Conservation (phyloP, 2,113 vertebrate genomes). For the Atherinomorus stipes region DNA sequence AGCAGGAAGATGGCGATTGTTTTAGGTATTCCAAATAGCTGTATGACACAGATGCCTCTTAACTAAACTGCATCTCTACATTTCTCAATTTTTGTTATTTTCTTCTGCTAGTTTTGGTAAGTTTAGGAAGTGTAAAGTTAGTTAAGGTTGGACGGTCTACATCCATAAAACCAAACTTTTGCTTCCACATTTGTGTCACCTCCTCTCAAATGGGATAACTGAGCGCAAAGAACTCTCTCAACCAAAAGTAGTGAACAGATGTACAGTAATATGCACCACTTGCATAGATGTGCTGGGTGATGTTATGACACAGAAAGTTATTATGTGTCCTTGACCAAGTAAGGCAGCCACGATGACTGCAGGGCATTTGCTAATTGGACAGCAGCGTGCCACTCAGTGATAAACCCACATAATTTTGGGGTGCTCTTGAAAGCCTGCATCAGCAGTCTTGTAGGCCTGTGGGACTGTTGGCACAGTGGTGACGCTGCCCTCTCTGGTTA, state of each 20-base stretch:
- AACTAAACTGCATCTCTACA: neutral
- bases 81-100: neutral
- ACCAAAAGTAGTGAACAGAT: neutral
- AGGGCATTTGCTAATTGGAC: slow-evolving; percentile 48
- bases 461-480: slow-evolving; percentile 43
- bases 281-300: neutral
- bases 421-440: slow-evolving; percentile 37
- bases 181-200: neutral
- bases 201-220: neutral
- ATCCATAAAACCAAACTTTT: neutral
- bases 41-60: neutral
- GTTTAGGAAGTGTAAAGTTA: neutral
- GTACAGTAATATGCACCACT: neutral
- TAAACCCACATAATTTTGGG: neutral
- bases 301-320: neutral
- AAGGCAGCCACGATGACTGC: slow-evolving; percentile 10
- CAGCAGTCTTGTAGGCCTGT: slow-evolving; percentile 43
- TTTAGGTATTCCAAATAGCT: slow-evolving; percentile 2
- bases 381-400: slow-evolving; percentile 17
- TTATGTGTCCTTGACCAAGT: slow-evolving; percentile 15
- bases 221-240: neutral
- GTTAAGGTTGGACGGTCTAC: too few species aligned
- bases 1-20: neutral
- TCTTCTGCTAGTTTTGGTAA: neutral
- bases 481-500: slow-evolving; percentile 62